phyloP scores from a whole-genome alignment of 64 coral and sea anemone species.

The Trachythela sp. region DNA sequence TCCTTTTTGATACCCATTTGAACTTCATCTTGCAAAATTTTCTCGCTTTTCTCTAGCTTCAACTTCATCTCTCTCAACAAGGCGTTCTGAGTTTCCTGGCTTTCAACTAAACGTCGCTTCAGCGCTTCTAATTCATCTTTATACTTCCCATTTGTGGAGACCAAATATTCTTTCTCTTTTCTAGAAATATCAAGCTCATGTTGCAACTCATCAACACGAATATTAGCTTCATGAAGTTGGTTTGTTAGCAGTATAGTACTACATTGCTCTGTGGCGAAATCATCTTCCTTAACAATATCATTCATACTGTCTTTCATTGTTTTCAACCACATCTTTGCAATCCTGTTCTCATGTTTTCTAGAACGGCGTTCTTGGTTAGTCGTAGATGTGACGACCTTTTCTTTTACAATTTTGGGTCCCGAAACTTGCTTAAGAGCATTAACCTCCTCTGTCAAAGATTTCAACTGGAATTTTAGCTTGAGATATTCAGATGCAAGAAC shows the following conservation, averaged over 20 bases:
- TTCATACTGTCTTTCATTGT: conserved; percentile 1
- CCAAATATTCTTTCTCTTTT: not conserved
- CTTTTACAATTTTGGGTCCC: not conserved
- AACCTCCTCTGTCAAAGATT: not conserved
- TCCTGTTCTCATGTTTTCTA: not conserved
- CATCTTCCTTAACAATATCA: not conserved
- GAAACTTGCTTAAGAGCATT: not conserved
- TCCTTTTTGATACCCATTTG: not conserved
- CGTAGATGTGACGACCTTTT: not conserved
- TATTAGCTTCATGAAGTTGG: not conserved
- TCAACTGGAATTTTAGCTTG: not conserved
- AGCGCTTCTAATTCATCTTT: not conserved
- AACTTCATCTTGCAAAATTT: not conserved
- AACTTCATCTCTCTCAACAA: not conserved
- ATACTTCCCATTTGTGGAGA: not conserved
- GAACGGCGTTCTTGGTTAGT: not conserved
- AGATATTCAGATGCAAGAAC: not conserved
- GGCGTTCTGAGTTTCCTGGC: not conserved
- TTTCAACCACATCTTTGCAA: not conserved
- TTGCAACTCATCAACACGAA: not conserved
- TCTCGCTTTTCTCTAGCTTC: not conserved
- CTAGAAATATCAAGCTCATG: not conserved
- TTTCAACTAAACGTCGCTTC: not conserved
- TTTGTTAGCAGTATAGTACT: not conserved
- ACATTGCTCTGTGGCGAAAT: not conserved